Evolutionary conservation across 2,113 vertebrate genomes (phyloP).

Genomic region (Pluvialis apricaria): DNA sequence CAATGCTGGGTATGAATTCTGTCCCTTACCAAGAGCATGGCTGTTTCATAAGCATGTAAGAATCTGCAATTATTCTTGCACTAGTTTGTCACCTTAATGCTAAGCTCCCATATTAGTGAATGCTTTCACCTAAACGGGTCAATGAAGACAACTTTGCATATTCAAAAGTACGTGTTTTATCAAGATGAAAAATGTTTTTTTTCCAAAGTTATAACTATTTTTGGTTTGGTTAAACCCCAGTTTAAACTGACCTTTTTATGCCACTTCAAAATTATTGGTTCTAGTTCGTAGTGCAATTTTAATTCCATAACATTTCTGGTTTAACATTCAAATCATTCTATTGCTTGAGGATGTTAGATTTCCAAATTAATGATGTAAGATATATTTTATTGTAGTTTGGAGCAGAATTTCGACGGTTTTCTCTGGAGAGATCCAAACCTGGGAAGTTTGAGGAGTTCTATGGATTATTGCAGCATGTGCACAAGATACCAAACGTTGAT

Average conservation of each 20-base stretch:
- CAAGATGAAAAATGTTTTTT: not conserved
- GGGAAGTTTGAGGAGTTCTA: conserved; percentile 98
- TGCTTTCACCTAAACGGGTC: not conserved
- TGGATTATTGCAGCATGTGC: conserved; percentile 92
- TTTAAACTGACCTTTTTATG: not conserved
- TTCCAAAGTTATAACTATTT: too few species aligned
- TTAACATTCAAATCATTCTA: not conserved
- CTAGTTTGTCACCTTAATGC: not conserved
- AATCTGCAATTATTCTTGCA: not conserved
- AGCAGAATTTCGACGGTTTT: conserved; percentile 97
- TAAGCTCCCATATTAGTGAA: not conserved
- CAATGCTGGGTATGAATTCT: not conserved
- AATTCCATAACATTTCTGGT: rapidly evolving
- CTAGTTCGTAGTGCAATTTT: not conserved
- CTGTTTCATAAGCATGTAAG: not conserved
- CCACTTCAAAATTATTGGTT: not conserved
- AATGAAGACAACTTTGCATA: not conserved
- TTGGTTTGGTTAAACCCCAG: too few species aligned
- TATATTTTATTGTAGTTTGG: conserved; percentile 83
- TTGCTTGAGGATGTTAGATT: not conserved
- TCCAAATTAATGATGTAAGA: not conserved
- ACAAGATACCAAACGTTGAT: conserved; percentile 94
- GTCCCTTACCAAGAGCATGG: not conserved
- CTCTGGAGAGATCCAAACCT: conserved; percentile 93
- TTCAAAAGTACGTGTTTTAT: not conserved